Conservation (phyloP, 2,888 invertebrate species). For the Listrodromus nycthemerus region DNA sequence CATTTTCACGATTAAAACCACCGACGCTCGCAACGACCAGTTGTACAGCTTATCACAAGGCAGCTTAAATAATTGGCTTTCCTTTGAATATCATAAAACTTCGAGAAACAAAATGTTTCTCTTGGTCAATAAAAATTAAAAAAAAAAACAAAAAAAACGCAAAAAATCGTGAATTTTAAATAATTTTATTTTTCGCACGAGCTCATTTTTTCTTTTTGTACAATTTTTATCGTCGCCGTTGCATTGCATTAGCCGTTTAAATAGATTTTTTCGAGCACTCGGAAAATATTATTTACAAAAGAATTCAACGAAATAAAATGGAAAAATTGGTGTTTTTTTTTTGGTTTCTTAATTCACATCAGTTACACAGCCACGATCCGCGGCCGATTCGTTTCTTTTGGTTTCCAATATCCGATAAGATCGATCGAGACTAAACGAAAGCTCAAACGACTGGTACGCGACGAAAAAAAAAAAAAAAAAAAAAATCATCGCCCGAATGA, state of each 20-base stretch:
- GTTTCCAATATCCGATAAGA: neutral
- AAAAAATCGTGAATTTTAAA: neutral
- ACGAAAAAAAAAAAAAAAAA: slow-evolving; percentile 27
- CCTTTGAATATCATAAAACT: no score
- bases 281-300: neutral
- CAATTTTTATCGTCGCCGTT: neutral
- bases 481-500: slow-evolving; percentile 28
- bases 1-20: no score
- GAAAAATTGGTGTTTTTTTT: neutral
- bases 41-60: no score
- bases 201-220: neutral
- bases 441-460: neutral
- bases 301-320: neutral
- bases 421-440: slow-evolving; percentile 11
- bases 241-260: neutral
- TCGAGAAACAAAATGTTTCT: no score
- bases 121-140: neutral
- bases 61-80: no score
- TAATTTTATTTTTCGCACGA: neutral
- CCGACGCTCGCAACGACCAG: no score
- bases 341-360: neutral
- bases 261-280: neutral
- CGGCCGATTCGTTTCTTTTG: neutral
- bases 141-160: neutral
- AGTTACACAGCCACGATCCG: neutral